Conservation (phyloP, 2,888 invertebrate genomes). For the Netelia virgata region DNA sequence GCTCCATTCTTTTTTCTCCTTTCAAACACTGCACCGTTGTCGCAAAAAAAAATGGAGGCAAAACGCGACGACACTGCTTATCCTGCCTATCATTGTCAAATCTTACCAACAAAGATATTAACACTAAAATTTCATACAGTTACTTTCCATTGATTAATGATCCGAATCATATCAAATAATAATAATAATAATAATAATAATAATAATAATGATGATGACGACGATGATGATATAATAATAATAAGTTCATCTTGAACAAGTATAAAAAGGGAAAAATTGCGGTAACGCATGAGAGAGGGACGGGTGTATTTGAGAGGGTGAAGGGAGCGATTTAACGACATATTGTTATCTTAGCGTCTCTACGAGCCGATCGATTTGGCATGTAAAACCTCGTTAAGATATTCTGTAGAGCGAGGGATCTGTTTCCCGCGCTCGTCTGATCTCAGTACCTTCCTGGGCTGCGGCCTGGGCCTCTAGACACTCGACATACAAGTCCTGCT, state of each 20-base stretch:
- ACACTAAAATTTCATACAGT: conserved; percentile 45
- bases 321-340: background rate
- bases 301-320: background rate
- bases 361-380: conserved; percentile 54
- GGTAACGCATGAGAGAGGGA: background rate
- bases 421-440: conserved; percentile 79
- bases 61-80: conserved; percentile 45
- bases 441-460: conserved; percentile 91
- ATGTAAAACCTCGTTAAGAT: conserved; percentile 59
- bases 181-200: background rate
- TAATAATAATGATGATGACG: background rate
- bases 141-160: background rate
- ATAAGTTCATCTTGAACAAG: background rate
- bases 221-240: background rate
- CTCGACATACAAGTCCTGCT: conserved; percentile 92
- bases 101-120: conserved; percentile 32
- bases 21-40: background rate
- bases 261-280: too few relatives aligned
- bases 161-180: background rate
- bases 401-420: conserved; percentile 74
- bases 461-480: conserved; percentile 91
- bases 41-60: conserved; percentile 1
- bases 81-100: conserved; percentile 45
- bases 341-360: conserved; percentile 64
- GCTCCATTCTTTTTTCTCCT: background rate